Evolutionary conservation across 2,888 invertebrate genomes (phyloP), one percentile per base, ranked within the genome.

Genomic region (Heliconius charithonia): DNA sequence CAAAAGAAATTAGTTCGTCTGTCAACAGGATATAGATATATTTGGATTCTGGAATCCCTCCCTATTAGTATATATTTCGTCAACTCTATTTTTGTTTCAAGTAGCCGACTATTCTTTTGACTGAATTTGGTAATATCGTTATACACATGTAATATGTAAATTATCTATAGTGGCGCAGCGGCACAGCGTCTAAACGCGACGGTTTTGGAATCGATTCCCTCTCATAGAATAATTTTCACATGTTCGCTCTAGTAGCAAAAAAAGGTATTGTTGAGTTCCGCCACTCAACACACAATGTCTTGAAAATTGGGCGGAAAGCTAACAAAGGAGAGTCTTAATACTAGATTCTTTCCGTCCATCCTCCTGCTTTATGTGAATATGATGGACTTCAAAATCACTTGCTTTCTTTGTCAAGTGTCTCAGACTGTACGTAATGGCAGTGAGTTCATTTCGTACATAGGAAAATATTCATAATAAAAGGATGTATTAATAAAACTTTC

Each of bases 1-100:
- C 91, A 90, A 90, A 89, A 88, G 87, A 87, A 90, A 93, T 94
- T 92, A 91, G 92, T 93, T 89, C 87, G 87, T 88, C 90, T 92
- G 93, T 93, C 93, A 92, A 86, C 91, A 85, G 85, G 87, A 86
- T 88, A 86, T 56, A 87, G 87, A 87, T 86, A 89, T 87, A 85
- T 83, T 81, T 79, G 78, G 79, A 25, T 71, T 78, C 32, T n/a
- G 59, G 76, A 69, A 59, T 81, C 78, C 65, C 78, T 81, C 41
- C 37, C 73, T 66, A 81, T 79, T 81, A 81, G 76, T 69, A 62
- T 73, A 69, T 67, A 59, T 77, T 76, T 78, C 76, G 74, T 70
- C 77, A 71, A 75, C n/a, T 76, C 65, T 77, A 77, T 76, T 79
- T 78, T 76, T 65, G 45, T 72, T 72, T 29, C 7, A 69, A 67